Conservation (phyloP, 1,140 invertebrate genomes). For the Andrena cerasifolii region DNA sequence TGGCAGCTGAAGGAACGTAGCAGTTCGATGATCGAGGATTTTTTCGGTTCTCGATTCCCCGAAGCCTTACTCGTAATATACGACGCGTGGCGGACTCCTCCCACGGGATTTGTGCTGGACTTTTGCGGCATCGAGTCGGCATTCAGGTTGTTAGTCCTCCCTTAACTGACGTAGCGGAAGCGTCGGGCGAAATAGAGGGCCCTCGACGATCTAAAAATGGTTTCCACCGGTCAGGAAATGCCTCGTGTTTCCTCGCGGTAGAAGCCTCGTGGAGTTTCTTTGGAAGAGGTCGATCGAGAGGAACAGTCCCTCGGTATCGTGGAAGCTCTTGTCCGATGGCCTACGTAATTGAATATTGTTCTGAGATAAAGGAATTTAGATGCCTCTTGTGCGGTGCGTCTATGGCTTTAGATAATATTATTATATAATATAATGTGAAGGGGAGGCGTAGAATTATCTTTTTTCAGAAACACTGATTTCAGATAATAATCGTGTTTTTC, state of each 20-base stretch:
- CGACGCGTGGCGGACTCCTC: slow-evolving; percentile 13
- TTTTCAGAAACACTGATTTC: too few species aligned
- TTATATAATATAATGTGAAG: too few species aligned
- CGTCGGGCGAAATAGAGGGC: slow-evolving; percentile 26
- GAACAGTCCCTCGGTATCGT: not conserved
- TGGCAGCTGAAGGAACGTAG: too few species aligned
- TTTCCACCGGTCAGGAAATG: slow-evolving; percentile 33
- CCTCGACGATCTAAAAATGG: slow-evolving; percentile 50
- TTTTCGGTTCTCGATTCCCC: not conserved
- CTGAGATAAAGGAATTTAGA: not conserved
- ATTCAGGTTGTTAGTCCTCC: slow-evolving; percentile 24
- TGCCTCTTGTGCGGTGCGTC: too few species aligned
- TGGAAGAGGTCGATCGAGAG: not conserved
- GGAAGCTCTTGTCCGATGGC: not conserved
- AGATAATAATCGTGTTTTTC: too few species aligned
- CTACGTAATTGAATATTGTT: not conserved
- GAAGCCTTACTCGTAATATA: slow-evolving; percentile 21
- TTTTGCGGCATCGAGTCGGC: slow-evolving; percentile 5
- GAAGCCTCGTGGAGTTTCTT: not conserved
- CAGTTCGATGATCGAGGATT: too few species aligned
- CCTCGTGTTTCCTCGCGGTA: not conserved
- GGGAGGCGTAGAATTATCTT: too few species aligned
- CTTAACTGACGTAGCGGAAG: slow-evolving; percentile 20
- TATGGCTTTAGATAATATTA: too few species aligned
- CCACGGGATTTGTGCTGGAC: slow-evolving; percentile 45